These are phyloP conservation scores for Apeltes quadracus DNA, from an alignment of 2,113 vertebrate genomes.

Conservation along the genomic window DNA sequence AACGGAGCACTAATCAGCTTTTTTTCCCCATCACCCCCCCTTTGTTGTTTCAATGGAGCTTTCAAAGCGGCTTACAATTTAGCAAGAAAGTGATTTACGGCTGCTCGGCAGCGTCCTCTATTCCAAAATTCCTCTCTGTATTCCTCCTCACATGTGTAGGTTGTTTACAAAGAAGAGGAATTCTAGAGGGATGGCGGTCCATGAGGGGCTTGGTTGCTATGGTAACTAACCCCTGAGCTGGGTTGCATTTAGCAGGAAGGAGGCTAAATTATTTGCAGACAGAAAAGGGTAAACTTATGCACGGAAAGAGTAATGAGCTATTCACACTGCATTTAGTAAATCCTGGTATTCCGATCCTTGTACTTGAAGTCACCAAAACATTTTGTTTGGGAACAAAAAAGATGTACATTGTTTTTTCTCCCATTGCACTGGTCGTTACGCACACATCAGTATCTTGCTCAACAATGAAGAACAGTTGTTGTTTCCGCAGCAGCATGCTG, in stretches of 20 bases:
- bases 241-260: slow-evolving; percentile 73
- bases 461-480: not conserved
- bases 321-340: too few species aligned
- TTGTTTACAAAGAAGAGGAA: slow-evolving; percentile 83
- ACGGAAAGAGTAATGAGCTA: slow-evolving; percentile 50
- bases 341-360: not conserved
- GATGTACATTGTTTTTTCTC: not conserved
- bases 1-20: slow-evolving; percentile 60
- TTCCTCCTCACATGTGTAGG: slow-evolving; percentile 77
- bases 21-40: not conserved
- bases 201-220: slow-evolving; percentile 79
- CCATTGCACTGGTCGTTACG: not conserved
- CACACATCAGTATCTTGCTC: not conserved
- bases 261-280: slow-evolving; percentile 69
- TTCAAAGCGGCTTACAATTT: slow-evolving; percentile 68
- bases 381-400: too few species aligned
- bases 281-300: slow-evolving; percentile 56
- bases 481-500: not conserved
- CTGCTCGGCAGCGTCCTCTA: slow-evolving; percentile 36
- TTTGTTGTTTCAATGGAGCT: slow-evolving; percentile 52
- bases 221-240: slow-evolving; percentile 81
- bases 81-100: slow-evolving; percentile 68
- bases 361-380: not conserved
- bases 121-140: slow-evolving; percentile 69
- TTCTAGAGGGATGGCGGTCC: slow-evolving; percentile 78